Evolutionary conservation across 2,113 vertebrate species (phyloP).

Genomic region (Caloenas nicobarica): DNA sequence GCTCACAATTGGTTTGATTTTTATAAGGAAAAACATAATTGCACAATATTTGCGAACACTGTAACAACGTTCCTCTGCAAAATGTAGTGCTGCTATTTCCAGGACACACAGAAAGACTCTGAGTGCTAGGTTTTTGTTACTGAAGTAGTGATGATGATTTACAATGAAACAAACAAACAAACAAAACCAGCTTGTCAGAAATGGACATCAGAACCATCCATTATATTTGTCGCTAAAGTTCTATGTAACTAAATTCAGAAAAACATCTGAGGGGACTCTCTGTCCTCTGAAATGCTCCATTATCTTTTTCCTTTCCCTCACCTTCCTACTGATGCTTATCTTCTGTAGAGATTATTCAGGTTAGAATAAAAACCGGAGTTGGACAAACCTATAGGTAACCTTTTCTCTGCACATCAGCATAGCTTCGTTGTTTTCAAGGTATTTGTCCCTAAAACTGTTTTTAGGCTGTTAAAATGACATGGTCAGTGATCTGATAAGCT

Average conservation of each 20-base stretch:
- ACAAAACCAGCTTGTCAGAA: not conserved
- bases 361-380: not conserved
- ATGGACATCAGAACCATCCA: accelerated
- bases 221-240: not conserved
- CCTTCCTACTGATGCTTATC: not conserved
- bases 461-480: not conserved
- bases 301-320: not conserved
- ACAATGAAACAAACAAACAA: not conserved
- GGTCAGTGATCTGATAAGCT: not conserved
- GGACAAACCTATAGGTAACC: not conserved
- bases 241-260: not conserved
- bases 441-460: not conserved
- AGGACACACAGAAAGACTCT: not conserved
- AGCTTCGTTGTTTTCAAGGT: not conserved
- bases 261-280: not conserved
- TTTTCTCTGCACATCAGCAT: not conserved
- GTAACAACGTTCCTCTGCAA: not conserved
- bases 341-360: not conserved
- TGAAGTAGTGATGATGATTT: not conserved
- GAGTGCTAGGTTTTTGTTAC: not conserved
- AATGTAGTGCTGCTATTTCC: not conserved
- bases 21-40: not conserved
- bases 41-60: not conserved
- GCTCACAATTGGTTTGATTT: not conserved
- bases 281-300: not conserved